phyloP scores from a whole-genome alignment of 2,113 vertebrate genomes.

The Redunca redunca region DNA sequence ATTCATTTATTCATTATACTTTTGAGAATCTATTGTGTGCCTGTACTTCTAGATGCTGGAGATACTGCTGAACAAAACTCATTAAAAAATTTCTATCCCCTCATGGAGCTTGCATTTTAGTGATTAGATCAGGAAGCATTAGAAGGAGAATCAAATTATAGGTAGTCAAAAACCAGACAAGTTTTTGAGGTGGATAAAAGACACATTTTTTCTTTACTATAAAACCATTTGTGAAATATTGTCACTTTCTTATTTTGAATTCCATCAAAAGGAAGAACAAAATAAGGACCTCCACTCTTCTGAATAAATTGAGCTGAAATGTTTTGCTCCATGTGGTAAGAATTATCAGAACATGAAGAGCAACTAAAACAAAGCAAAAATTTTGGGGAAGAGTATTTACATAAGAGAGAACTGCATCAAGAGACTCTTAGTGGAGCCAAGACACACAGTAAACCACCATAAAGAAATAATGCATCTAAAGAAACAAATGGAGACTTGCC shows the following conservation, averaged over 20 bases:
- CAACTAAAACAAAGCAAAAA: conserved; percentile 64
- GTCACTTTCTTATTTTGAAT: conserved; percentile 35
- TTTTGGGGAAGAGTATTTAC: conserved; percentile 40
- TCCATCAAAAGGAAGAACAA: conserved; percentile 35
- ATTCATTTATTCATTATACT: not conserved
- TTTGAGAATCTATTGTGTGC: not conserved
- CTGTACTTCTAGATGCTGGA: not conserved
- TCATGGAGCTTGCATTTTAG: not conserved
- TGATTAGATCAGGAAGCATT: not conserved
- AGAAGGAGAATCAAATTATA: not conserved
- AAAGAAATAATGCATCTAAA: not conserved
- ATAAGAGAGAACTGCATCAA: conserved; percentile 35
- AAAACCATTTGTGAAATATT: conserved; percentile 29
- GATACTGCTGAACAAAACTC: not conserved
- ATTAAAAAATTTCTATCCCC: not conserved
- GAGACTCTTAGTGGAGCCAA: conserved; percentile 42
- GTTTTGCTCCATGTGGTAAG: conserved; percentile 61
- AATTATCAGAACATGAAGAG: conserved; percentile 41
- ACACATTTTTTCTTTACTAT: conserved; percentile 18
- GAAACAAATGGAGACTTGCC: not conserved
- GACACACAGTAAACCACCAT: conserved; percentile 31
- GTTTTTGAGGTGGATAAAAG: not conserved
- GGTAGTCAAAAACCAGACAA: not conserved
- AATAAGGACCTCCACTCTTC: not conserved
- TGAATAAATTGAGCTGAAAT: conserved; percentile 47